These are phyloP conservation scores for Mya arenaria DNA, from an alignment of 1,140 invertebrate species.

Conservation along the genomic window DNA sequence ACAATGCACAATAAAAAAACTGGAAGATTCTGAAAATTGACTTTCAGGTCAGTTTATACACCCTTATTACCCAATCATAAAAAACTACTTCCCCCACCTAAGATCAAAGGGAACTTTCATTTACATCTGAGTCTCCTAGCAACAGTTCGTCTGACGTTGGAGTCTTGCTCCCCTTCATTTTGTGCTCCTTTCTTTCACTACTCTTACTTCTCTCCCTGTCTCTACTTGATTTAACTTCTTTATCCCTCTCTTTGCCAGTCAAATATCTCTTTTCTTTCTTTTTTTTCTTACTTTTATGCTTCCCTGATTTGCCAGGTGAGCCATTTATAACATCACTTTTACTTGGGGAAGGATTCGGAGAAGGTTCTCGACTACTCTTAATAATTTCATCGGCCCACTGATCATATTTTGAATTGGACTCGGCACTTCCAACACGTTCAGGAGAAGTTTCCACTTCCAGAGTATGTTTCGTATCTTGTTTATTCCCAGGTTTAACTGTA, in stretches of 20 bases:
- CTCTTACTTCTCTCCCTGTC: constrained; percentile 20
- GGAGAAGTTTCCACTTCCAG: not conserved
- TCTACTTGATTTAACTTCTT: not conserved
- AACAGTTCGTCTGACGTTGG: constrained; percentile 36
- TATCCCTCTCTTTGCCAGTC: constrained; percentile 30
- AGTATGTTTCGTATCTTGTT: too few relatives aligned
- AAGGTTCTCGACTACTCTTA: constrained; percentile 18
- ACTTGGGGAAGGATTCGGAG: constrained; percentile 29
- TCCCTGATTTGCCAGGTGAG: constrained; percentile 27
- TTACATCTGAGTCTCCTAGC: constrained; percentile 20
- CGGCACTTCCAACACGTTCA: constrained; percentile 18
- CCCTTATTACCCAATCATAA: too few relatives aligned
- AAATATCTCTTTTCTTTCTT: constrained; percentile 43
- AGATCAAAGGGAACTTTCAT: constrained; percentile 37
- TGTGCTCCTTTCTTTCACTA: constrained; percentile 21
- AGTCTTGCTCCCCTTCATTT: constrained; percentile 5
- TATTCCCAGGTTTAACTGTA: too few relatives aligned
- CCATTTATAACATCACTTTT: constrained; percentile 15
- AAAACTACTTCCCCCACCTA: too few relatives aligned
- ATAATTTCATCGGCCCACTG: constrained; percentile 53
- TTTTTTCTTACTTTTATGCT: constrained; percentile 50
- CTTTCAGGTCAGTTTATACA: too few relatives aligned
- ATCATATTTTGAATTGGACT: constrained; percentile 45
- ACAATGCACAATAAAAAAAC: too few relatives aligned
- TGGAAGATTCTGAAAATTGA: too few relatives aligned